These are phyloP conservation scores for Lacanobia wlatinum DNA, from an alignment of 2,888 invertebrate species.

Conservation along the genomic window DNA sequence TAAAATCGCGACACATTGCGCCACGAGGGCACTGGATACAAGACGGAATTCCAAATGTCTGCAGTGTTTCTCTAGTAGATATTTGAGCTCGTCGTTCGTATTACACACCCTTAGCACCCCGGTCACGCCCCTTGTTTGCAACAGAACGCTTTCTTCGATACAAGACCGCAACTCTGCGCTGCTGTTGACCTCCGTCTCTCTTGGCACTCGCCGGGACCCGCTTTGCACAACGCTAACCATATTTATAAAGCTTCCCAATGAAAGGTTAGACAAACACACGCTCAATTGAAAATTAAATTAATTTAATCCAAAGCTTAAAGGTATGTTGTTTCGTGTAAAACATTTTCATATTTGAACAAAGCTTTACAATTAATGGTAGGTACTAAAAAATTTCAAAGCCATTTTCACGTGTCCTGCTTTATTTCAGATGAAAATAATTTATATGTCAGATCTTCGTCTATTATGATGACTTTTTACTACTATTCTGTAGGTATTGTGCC, in stretches of 20 bases:
- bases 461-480: conserved; percentile 59
- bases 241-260: conserved; percentile 17
- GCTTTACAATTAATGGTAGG: not conserved
- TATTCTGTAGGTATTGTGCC: conserved; percentile 62
- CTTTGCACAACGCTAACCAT: conserved; percentile 8
- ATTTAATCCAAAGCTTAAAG: conserved; percentile 11
- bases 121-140: conserved; percentile 60
- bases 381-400: conserved; percentile 14
- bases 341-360: conserved; percentile 19
- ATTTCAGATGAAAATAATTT: conserved; percentile 40
- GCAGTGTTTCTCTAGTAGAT: conserved; percentile 50
- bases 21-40: conserved; percentile 13
- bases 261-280: conserved; percentile 16
- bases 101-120: conserved; percentile 37
- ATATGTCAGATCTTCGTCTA: conserved; percentile 47
- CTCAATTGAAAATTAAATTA: conserved; percentile 21
- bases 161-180: conserved; percentile 44
- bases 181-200: conserved; percentile 35
- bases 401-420: conserved; percentile 2
- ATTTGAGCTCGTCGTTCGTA: conserved; percentile 36
- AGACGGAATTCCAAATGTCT: conserved; percentile 59
- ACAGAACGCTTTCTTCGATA: conserved; percentile 46
- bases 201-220: conserved; percentile 7
- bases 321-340: not conserved
- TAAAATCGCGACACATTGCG: conserved; percentile 67